Evolutionary conservation across 2,888 invertebrate genomes (phyloP).

Genomic region (Rosalia funebris): DNA sequence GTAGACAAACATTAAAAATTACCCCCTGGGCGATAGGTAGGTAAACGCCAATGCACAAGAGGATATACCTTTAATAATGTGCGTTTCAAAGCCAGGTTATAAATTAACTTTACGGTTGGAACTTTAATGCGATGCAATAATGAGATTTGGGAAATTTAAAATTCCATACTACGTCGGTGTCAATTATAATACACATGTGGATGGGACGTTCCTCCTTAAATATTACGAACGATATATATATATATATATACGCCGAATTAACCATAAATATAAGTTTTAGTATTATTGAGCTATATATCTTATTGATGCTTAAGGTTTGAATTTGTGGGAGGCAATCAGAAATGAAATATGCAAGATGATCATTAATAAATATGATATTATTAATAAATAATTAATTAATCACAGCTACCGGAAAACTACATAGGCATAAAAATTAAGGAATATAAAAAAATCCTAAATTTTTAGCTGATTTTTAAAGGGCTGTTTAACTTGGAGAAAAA

Average conservation of each 20-base stretch:
- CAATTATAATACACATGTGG: constrained; percentile 37
- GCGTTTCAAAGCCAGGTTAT: constrained; percentile 52
- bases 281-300: constrained; percentile 11
- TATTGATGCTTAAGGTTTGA: constrained; percentile 6
- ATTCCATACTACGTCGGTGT: constrained; percentile 55
- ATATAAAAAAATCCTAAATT: too few species aligned
- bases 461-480: too few species aligned
- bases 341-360: too few species aligned
- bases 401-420: too few species aligned
- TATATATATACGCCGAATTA: constrained; percentile 21
- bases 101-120: constrained; percentile 60
- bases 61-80: constrained; percentile 58
- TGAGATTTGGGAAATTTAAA: constrained; percentile 59
- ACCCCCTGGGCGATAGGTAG: not conserved
- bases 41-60: constrained; percentile 16
- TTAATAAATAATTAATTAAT: too few species aligned
- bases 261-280: constrained; percentile 16
- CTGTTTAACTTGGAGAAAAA: too few species aligned
- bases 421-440: too few species aligned
- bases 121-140: constrained; percentile 60
- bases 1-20: too few species aligned
- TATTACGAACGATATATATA: constrained; percentile 16
- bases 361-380: too few species aligned
- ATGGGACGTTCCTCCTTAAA: constrained; percentile 10
- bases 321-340: not conserved